phyloP scores from a whole-genome alignment of 2,797 vertebrate species.

The Caiman crocodilus region DNA sequence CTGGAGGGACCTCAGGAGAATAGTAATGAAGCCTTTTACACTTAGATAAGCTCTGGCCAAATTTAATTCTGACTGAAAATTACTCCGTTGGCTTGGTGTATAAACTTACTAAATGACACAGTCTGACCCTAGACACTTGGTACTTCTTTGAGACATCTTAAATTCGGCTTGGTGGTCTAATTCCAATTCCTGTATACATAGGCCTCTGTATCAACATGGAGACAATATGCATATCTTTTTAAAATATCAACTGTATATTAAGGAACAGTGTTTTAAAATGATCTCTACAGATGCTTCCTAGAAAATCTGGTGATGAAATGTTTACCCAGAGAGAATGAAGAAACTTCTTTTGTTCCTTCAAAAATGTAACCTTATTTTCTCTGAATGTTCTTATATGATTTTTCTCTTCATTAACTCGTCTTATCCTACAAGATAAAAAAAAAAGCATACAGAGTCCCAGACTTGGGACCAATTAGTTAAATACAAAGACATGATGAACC shows the following conservation, averaged over 20 bases:
- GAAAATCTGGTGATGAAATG: neutral
- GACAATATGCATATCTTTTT: neutral
- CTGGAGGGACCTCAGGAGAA: neutral
- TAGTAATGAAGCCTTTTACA: conserved; percentile 43
- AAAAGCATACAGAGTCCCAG: neutral
- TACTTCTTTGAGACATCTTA: too few relatives aligned
- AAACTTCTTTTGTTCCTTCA: too few relatives aligned
- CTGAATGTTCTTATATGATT: neutral
- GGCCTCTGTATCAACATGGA: too few relatives aligned
- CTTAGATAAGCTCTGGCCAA: neutral
- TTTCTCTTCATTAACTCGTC: neutral
- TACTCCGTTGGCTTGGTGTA: neutral
- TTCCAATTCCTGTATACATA: too few relatives aligned
- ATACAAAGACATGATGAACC: neutral
- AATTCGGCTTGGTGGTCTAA: too few relatives aligned
- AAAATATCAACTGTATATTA: neutral
- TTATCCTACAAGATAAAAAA: neutral
- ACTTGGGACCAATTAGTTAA: neutral
- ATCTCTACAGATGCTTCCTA: neutral
- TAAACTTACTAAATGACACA: neutral
- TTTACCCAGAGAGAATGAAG: neutral
- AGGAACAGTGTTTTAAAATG: neutral
- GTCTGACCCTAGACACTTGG: neutral
- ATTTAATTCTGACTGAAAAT: conserved; percentile 46
- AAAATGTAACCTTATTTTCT: neutral